Evolutionary conservation across 2,113 vertebrate species (phyloP), one percentile per base, ranked within the genome.

Genomic region (Hiodon tergisus): DNA sequence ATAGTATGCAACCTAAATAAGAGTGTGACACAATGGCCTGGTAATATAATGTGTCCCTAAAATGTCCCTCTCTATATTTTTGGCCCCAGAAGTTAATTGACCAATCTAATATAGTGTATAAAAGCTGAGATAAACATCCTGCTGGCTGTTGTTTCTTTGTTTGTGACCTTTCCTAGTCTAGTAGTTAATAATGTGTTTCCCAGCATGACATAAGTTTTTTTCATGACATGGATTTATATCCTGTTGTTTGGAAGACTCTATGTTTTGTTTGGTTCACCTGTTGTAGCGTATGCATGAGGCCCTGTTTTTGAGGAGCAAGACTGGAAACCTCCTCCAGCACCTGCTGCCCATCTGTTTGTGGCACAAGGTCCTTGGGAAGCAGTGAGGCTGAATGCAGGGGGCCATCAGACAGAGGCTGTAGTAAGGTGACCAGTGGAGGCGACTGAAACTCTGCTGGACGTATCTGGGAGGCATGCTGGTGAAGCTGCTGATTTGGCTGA

Each of bases 281-380:
- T 76, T 89, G 86, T 67, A 89, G 76, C 71, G 85, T 85, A 69
- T 89, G 88, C 76, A 88, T 83, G 70, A 89, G 88, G 81, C 78
- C 83, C 76, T 90, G 86, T 82, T 85, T 89, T 63, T 81, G 85
- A 75, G 62, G 78, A 71, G 81, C 81, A 48, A 16, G 81, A 78
- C 55, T 82, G 76, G 68, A 80, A 73, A 77, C 82, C 81, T 84
- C 84, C 50, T 89, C 86, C 78, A 80, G 81, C 9, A 57, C 83
- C 50, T 80, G 85, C 73, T 68, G 84, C 72, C 85, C 67, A 47
- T 87, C 85, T 52, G 80, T 74, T 6, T 84, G 83, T 53, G 85
- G 82, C 68, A 87, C 72, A 78, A 88, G 9, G 11, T 83, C 84
- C 80, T 88, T 83, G 2, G 86, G 79, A 17, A 85, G 76, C 55